Conservation (phyloP, 1,140 invertebrate genomes). For the Trialeurodes vaporariorum region DNA sequence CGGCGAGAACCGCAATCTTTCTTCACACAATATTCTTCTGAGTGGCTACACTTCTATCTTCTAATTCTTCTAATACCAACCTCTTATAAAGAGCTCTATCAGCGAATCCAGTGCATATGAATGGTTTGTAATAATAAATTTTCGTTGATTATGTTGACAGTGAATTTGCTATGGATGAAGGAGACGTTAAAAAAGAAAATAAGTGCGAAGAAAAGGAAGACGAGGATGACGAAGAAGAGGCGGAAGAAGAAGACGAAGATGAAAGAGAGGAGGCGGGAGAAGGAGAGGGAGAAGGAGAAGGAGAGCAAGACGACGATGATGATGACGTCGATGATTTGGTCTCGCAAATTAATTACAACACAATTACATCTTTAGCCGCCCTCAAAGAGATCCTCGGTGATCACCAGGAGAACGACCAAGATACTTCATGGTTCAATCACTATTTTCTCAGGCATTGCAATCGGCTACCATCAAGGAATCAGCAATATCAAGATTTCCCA, state of each 20-base stretch:
- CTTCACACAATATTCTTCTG: too few relatives aligned
- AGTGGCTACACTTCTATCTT: too few relatives aligned
- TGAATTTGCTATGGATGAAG: background rate
- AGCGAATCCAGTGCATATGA: too few relatives aligned
- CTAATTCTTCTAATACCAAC: too few relatives aligned
- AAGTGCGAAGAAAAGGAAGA: background rate
- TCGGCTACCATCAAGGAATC: slow-evolving; percentile 41
- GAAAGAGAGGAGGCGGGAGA: background rate
- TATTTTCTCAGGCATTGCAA: slow-evolving; percentile 60
- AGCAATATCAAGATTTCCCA: slow-evolving; percentile 19
- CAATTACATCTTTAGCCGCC: slow-evolving; percentile 46
- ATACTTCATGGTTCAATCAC: slow-evolving; percentile 54
- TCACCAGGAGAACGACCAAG: slow-evolving; percentile 45
- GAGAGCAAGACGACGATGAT: slow-evolving; percentile 35
- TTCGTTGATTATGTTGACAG: background rate
- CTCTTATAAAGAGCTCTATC: too few relatives aligned
- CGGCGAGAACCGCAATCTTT: too few relatives aligned
- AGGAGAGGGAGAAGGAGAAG: slow-evolving; percentile 10
- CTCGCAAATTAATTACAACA: slow-evolving; percentile 53
- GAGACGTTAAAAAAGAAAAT: background rate
- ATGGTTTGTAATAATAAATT: too few relatives aligned
- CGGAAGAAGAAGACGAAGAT: background rate
- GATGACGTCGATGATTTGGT: slow-evolving; percentile 50
- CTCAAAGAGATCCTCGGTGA: slow-evolving; percentile 53
- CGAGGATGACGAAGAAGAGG: background rate